phyloP scores from a whole-genome alignment of 2,113 vertebrate genomes.

The Trachemys scripta region DNA sequence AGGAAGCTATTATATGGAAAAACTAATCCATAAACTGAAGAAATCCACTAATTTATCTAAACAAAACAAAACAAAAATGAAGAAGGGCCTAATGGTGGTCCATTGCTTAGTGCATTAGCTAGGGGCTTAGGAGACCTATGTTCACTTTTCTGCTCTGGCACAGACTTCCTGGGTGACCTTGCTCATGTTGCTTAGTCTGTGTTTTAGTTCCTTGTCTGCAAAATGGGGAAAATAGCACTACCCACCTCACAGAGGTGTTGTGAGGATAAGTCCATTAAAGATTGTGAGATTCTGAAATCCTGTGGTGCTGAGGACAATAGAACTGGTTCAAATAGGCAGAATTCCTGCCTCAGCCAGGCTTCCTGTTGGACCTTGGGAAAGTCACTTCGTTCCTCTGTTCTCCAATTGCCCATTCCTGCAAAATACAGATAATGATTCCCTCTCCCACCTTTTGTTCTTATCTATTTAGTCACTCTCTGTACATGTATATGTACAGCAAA shows the following conservation, averaged over 20 bases:
- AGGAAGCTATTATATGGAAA: neutral
- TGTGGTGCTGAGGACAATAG: neutral
- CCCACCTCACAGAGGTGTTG: rapidly evolving
- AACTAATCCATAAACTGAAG: neutral
- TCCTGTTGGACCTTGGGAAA: neutral
- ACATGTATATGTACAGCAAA: neutral
- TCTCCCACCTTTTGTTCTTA: neutral
- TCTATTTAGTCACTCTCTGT: neutral
- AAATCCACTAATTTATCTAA: neutral
- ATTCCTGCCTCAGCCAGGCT: rapidly evolving
- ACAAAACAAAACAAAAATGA: neutral
- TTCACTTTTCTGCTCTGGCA: neutral
- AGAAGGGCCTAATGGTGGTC: neutral
- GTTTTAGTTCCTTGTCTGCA: neutral
- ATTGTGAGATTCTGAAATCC: neutral
- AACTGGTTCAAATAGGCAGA: neutral
- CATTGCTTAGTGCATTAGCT: neutral
- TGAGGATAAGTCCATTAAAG: neutral
- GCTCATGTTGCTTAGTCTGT: neutral
- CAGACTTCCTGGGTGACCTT: neutral
- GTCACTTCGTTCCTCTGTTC: neutral
- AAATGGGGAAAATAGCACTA: neutral
- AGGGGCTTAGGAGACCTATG: neutral
- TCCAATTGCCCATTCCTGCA: neutral
- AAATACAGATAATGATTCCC: neutral